Evolutionary conservation across 1,140 invertebrate species (phyloP), one percentile per base, ranked within the genome.

Genomic region (Trichogramma pretiosum): DNA sequence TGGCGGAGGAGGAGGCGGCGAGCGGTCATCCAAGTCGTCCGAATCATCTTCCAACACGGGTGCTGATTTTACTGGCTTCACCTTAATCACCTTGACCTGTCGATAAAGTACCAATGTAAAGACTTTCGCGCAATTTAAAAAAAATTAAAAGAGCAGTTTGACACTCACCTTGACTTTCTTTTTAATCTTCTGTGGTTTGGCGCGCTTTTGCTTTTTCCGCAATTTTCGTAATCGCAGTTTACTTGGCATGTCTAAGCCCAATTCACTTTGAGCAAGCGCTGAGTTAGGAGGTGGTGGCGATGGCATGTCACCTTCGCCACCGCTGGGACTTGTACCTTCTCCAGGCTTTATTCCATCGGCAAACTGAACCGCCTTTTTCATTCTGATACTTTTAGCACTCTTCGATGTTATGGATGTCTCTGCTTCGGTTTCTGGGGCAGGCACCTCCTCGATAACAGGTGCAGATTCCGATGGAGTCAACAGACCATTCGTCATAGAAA

Each of bases 321-420:
- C 79, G 23, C 77, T 80, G 0, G 77, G 75, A 51, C 77, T 80
- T 1, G 79, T 81, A 0, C 80, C 80, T 53, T 80, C 77, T 0
- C 80, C 80, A n/a, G 80, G 80, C 46, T 71, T 67, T 16, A 82
- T 65, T 18, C 78, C 80, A 63, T 82, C 79, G 4, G 79, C 78
- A 56, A 82, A 82, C 56, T 77, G 75, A 0, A 82, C 80, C 9
- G 59, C 66, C 53, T 81, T 77, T 33, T 68, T 65, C 7, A 36
- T 63, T 18, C 46, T 58, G 24, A 37, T 51, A 35, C 16, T 57
- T 33, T 53, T 50, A 19, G 42, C 1, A 48, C 10, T 47, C 47
- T 52, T 32, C 42, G 3, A 3, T n/a, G 38, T 14, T 9, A 33
- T 13, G 1, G 37, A 33, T 19, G 18, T 10, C 19, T 58, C 56